A percentile compares a stretch with the other conserved stretches of the same genome.
These are phyloP conservation scores for Catharus bicknelli DNA, from an alignment of 2,113 vertebrate genomes.

Conservation along the genomic window DNA sequence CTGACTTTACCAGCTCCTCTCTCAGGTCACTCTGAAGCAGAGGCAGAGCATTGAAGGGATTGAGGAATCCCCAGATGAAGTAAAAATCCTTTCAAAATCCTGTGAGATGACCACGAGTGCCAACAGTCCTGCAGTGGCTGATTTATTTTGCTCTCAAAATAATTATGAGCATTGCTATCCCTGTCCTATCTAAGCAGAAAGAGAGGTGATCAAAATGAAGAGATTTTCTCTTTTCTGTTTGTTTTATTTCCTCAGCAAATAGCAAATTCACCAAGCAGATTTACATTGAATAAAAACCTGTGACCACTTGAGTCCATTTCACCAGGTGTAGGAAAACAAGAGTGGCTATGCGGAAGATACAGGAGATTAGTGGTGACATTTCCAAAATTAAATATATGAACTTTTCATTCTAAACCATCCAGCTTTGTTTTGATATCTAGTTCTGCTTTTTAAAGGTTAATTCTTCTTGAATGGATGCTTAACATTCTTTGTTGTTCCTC, in stretches of 20 bases:
- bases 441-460: not conserved
- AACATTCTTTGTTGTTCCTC: not conserved
- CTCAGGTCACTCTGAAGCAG: not conserved
- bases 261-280: not conserved
- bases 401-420: not conserved
- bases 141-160: not conserved
- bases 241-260: not conserved
- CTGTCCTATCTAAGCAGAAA: not conserved
- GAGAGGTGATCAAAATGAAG: not conserved
- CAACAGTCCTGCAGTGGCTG: not conserved
- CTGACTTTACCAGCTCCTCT: not conserved
- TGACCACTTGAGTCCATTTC: not conserved
- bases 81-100: not conserved
- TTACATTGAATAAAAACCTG: not conserved
- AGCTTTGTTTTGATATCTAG: not conserved
- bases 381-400: constrained; percentile 2
- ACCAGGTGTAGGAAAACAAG: not conserved
- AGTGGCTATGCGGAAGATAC: not conserved
- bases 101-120: not conserved
- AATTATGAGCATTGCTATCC: not conserved
- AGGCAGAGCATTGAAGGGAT: not conserved
- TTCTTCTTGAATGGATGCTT: not conserved
- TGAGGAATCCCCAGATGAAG: not conserved
- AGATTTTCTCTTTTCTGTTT: not conserved
- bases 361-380: not conserved